Percentiles rank a stretch among this genome's conserved stretches.
Evolutionary conservation across 2,797 vertebrate species (phyloP).

Genomic region (Stomatorhinus walkeri): DNA sequence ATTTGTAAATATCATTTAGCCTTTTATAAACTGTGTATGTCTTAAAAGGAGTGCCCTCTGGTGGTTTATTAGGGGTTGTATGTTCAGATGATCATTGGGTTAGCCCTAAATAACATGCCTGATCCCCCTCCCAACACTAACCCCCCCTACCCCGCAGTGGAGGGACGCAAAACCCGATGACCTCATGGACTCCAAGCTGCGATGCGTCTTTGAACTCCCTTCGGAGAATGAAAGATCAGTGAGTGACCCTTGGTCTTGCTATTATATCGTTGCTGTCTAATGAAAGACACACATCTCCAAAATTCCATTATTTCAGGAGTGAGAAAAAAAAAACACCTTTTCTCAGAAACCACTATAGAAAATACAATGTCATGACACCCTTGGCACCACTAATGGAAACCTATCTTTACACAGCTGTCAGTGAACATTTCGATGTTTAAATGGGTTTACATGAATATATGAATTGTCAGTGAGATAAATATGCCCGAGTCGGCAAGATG

Average conservation of each 20-base stretch:
- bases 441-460: not conserved
- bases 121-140: not conserved
- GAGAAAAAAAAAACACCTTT: not conserved
- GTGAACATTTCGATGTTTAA: not conserved
- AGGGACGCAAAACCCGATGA: slow-evolving; percentile 83
- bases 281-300: not conserved
- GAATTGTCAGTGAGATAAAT: not conserved
- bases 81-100: not conserved
- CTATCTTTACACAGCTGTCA: not conserved
- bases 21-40: not conserved
- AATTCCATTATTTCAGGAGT: not conserved
- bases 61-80: not conserved
- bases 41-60: not conserved
- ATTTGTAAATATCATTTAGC: not conserved
- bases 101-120: not conserved
- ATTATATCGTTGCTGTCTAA: not conserved
- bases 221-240: slow-evolving; percentile 79
- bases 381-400: not conserved
- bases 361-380: not conserved
- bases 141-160: slow-evolving; percentile 59
- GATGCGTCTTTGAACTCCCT: slow-evolving; percentile 84
- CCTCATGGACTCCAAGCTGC: slow-evolving; percentile 84
- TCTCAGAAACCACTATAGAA: not conserved
- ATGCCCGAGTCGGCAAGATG: not conserved
- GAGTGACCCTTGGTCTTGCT: slow-evolving; percentile 41